phyloP scores from a whole-genome alignment of 2,888 invertebrate species.

The Ormyrus thymus region DNA sequence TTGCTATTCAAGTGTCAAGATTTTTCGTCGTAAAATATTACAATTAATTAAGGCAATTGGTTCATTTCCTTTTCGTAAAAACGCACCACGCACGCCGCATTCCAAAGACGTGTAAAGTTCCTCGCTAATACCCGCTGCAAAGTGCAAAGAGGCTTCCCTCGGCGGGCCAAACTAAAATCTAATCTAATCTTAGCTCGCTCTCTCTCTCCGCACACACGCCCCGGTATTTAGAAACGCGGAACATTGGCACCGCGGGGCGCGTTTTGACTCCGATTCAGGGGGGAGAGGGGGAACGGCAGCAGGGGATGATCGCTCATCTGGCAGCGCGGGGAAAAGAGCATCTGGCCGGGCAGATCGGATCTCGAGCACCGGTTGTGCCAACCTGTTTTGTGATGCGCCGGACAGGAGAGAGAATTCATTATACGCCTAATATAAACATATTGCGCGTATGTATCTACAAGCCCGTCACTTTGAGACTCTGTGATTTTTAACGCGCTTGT shows the following conservation, averaged over 20 bases:
- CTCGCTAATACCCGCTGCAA: too few relatives aligned
- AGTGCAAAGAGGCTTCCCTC: too few relatives aligned
- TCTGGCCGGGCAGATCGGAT: slow-evolving; percentile 70
- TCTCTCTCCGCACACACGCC: slow-evolving; percentile 53
- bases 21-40: too few relatives aligned
- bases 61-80: too few relatives aligned
- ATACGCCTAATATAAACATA: slow-evolving; percentile 74
- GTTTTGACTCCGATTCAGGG: slow-evolving; percentile 57
- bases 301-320: slow-evolving; percentile 30
- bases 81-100: too few relatives aligned
- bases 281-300: background rate
- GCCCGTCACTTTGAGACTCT: slow-evolving; percentile 51
- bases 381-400: slow-evolving; percentile 67
- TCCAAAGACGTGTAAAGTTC: too few relatives aligned
- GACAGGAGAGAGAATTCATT: slow-evolving; percentile 70
- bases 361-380: slow-evolving; percentile 57
- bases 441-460: slow-evolving; percentile 61
- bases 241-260: slow-evolving; percentile 23
- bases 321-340: slow-evolving; percentile 66
- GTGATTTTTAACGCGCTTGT: slow-evolving; percentile 32
- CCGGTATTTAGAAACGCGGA: background rate
- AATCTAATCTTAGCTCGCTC: too few relatives aligned
- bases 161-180: too few relatives aligned
- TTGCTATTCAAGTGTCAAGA: too few relatives aligned
- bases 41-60: too few relatives aligned